Conservation (phyloP, 2,113 vertebrate species). For the Lepisosteus osseus region DNA sequence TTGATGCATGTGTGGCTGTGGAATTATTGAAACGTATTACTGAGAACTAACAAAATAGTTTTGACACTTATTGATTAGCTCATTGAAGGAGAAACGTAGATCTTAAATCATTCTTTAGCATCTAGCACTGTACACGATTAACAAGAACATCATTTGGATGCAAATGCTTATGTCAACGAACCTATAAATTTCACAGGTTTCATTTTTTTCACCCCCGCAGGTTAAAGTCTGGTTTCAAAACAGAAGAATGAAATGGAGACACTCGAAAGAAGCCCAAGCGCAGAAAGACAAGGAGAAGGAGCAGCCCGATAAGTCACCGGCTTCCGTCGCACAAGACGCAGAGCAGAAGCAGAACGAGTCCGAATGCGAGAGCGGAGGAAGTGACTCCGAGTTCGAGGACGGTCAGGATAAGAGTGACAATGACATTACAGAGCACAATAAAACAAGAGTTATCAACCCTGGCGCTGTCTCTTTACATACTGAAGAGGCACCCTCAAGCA, state of each 20-base stretch:
- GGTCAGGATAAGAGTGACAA: slow-evolving; percentile 69
- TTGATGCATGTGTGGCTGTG: too few species aligned
- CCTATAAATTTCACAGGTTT: neutral
- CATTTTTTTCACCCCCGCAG: slow-evolving; percentile 45
- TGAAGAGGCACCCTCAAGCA: slow-evolving; percentile 33
- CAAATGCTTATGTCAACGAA: too few species aligned
- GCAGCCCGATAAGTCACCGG: slow-evolving; percentile 60
- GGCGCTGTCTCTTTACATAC: slow-evolving; percentile 47
- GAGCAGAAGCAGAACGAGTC: slow-evolving; percentile 78
- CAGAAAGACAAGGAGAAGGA: slow-evolving; percentile 95
- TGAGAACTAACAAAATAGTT: too few species aligned
- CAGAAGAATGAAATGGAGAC: slow-evolving; percentile 95
- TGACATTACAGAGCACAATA: slow-evolving; percentile 74
- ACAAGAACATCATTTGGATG: too few species aligned
- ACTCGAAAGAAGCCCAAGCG: slow-evolving; percentile 94
- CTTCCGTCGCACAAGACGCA: slow-evolving; percentile 29
- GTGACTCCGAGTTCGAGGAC: slow-evolving; percentile 85
- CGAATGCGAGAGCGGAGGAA: slow-evolving; percentile 84
- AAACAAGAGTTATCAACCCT: slow-evolving; percentile 75
- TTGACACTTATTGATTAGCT: too few species aligned
- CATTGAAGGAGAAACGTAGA: too few species aligned
- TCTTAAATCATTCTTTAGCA: too few species aligned
- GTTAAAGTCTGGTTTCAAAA: slow-evolving; percentile 99
- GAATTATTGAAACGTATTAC: too few species aligned
- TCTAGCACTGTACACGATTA: too few species aligned